Base-by-base conservation (phyloP, 2,113 vertebrate species). In the Piaya cayana region DNA sequence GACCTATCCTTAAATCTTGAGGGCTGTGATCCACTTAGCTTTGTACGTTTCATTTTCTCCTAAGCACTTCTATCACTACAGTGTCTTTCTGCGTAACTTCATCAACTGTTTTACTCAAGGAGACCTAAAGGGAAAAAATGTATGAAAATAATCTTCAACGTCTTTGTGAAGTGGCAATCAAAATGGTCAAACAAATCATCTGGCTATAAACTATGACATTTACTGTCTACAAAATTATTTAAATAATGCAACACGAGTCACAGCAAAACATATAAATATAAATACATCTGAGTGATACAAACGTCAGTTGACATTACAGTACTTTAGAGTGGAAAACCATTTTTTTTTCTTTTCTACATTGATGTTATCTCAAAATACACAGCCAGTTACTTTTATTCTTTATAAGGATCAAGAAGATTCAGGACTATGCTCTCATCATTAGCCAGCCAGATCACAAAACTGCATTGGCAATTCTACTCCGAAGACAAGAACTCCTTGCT, bases 121-220 rank as follows among this genome's bases (percentile, higher is more conserved):
- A 83, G 25, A 92, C 32, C 34, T 39, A 80, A 82, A 8, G 3
- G 32, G 59, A 96, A 85, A 63, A 82, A 86, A 90, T 3, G 36
- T 17, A 87, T 63, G 16, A 72, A 89, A 90, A 88, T 65, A 72
- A 91, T 75, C 75, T 88, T 82, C 39, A 80, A 23, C 13, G 50
- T 90, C 89, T 68, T 89, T 71, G 79, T 89, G 92, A 87, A 94
- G 79, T 12, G 0, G 87, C 77, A 86, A 88, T 95, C 63, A 91
- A 79, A 91, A 96, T 94, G 78, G 82, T 90, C 86, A 96, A 93
- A 94, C 45, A 11, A 96, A 96, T 62, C 16, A 94, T 34, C 80
- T 97, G 90, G 94, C 95, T 97, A 93, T 60, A 91, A 94, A 86
- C 63, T 43, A 93, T 79, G 27, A 96, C 95, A 95, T 97, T 97